phyloP scores from a whole-genome alignment of 2,113 vertebrate species.

The Conger conger region DNA sequence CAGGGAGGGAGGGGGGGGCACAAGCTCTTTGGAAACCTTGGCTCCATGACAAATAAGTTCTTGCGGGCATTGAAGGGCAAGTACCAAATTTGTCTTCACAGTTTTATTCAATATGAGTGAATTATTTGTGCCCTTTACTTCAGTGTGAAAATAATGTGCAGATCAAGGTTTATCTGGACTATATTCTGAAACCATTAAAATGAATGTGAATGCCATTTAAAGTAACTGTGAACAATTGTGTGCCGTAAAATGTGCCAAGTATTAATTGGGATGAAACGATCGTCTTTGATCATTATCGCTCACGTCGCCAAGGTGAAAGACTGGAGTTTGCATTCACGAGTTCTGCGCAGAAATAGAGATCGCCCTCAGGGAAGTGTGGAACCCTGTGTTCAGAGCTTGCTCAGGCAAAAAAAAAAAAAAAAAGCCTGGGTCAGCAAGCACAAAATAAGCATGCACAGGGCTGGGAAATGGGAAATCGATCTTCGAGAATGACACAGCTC shows the following conservation, averaged over 20 bases:
- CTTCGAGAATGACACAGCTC: background rate
- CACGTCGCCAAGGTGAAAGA: background rate
- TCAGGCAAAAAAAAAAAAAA: background rate
- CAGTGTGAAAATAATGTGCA: conserved; percentile 11
- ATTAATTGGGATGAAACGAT: background rate
- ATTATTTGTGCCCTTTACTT: background rate
- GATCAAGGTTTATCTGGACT: conserved; percentile 9
- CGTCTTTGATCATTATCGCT: background rate
- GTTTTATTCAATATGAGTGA: background rate
- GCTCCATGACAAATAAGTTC: background rate
- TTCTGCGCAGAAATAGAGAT: no score
- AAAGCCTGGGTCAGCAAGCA: background rate
- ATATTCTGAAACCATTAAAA: background rate
- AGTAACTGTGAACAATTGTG: background rate
- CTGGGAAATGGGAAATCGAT: conserved; percentile 5
- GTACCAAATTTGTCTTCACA: background rate
- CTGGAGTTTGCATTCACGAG: no score
- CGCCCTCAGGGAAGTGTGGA: no score
- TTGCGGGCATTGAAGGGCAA: background rate
- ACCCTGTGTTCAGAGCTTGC: background rate
- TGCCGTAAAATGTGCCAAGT: background rate
- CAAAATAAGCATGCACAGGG: background rate
- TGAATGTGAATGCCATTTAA: background rate
- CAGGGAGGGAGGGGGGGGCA: no score
- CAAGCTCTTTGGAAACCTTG: background rate